phyloP scores from a whole-genome alignment of 2,797 vertebrate genomes.

The Xerus rutilus region DNA sequence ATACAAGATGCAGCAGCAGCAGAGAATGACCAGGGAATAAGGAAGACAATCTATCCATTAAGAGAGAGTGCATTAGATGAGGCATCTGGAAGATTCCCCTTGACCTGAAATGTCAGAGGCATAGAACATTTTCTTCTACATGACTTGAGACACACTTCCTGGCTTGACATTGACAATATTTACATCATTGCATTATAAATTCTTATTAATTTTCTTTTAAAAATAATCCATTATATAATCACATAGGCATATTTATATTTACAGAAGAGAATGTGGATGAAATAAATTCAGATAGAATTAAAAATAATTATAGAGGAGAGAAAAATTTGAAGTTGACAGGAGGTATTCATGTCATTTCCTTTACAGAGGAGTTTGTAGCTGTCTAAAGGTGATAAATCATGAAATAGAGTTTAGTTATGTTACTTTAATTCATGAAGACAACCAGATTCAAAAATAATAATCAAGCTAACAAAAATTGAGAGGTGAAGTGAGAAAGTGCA shows the following conservation, averaged over 20 bases:
- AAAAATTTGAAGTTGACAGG: background rate
- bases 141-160: background rate
- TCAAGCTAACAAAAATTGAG: conserved; percentile 24
- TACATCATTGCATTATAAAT: background rate
- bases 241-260: background rate
- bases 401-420: background rate
- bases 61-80: background rate
- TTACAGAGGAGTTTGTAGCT: background rate
- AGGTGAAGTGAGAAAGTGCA: background rate
- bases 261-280: background rate
- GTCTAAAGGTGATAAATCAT: background rate
- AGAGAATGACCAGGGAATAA: background rate
- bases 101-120: background rate
- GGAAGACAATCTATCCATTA: background rate
- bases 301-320: conserved; percentile 45
- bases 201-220: conserved; percentile 2
- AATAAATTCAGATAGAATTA: background rate
- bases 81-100: background rate
- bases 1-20: background rate
- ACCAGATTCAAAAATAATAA: background rate
- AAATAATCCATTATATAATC: background rate
- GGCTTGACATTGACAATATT: background rate
- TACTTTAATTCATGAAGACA: conserved; percentile 9
- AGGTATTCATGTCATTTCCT: background rate
- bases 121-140: background rate